Percentiles rank a stretch among this genome's conserved stretches.
Conservation (phyloP, 1,140 invertebrate genomes). For the Nephila pilipes region DNA sequence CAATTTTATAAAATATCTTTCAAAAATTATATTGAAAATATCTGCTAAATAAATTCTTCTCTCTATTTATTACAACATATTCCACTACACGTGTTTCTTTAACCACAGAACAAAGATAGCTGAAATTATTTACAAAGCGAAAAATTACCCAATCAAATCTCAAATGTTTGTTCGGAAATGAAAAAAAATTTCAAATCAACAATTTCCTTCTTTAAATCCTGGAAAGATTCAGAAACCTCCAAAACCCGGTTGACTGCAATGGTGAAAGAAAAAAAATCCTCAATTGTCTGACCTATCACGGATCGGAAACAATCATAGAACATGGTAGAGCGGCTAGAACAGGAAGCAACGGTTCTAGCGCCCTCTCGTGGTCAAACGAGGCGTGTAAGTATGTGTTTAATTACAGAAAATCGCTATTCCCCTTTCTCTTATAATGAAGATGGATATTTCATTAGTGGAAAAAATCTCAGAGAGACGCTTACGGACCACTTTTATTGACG, state of each 20-base stretch:
- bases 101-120: too few species aligned
- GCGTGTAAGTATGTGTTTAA: slow-evolving; percentile 58
- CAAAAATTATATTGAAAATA: too few species aligned
- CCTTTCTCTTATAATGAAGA: slow-evolving; percentile 59
- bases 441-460: slow-evolving; percentile 59
- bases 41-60: too few species aligned
- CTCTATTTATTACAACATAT: too few species aligned
- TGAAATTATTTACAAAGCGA: background rate
- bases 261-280: background rate
- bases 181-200: background rate
- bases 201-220: background rate
- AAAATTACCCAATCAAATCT: background rate
- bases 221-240: background rate
- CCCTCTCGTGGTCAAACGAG: slow-evolving; percentile 66
- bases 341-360: slow-evolving; percentile 28
- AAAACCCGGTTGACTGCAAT: background rate
- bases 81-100: too few species aligned
- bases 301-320: slow-evolving; percentile 54
- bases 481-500: slow-evolving; percentile 21
- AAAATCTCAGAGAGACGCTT: background rate
- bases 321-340: slow-evolving; percentile 5
- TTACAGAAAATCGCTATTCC: slow-evolving; percentile 49
- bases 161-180: background rate
- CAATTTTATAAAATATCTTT: too few species aligned
- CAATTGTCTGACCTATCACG: slow-evolving; percentile 15